Conservation (phyloP, 2,888 invertebrate species). For the Allolobophora icterica region DNA sequence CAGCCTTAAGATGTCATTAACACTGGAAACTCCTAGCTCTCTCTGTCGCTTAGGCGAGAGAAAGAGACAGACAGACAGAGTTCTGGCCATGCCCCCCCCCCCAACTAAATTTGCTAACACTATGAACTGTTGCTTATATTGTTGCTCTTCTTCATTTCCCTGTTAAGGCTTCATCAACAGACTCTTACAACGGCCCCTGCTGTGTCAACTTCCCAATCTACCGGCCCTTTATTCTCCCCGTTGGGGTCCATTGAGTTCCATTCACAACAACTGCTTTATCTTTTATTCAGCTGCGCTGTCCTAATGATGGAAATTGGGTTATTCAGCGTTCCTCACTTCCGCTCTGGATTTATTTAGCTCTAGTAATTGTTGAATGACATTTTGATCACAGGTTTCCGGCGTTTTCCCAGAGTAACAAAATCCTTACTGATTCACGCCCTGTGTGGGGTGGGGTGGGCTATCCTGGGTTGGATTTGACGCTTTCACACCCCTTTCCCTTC, state of each 20-base stretch:
- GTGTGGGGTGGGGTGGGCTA: background rate
- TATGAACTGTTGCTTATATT: background rate
- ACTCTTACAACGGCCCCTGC: background rate
- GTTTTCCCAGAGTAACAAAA: background rate
- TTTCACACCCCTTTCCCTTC: conserved; percentile 4
- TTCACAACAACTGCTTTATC: background rate
- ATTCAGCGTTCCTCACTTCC: conserved; percentile 8
- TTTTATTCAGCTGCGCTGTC: background rate
- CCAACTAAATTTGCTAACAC: no score
- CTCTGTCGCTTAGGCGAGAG: no score
- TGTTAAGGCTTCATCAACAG: background rate
- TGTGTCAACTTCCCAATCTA: background rate
- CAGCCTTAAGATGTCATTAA: no score
- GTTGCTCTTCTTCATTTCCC: background rate
- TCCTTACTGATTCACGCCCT: background rate
- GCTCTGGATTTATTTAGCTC: background rate
- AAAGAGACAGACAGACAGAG: no score
- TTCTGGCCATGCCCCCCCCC: no score
- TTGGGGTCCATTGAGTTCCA: background rate
- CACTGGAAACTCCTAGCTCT: no score
- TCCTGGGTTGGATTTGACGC: background rate
- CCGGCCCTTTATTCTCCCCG: background rate
- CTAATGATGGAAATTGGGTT: background rate
- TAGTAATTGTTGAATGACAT: background rate
- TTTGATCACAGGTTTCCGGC: background rate